Percentiles rank a stretch among this genome's conserved stretches.
phyloP scores from a whole-genome alignment of 2,888 invertebrate species.

The Leucania comma region DNA sequence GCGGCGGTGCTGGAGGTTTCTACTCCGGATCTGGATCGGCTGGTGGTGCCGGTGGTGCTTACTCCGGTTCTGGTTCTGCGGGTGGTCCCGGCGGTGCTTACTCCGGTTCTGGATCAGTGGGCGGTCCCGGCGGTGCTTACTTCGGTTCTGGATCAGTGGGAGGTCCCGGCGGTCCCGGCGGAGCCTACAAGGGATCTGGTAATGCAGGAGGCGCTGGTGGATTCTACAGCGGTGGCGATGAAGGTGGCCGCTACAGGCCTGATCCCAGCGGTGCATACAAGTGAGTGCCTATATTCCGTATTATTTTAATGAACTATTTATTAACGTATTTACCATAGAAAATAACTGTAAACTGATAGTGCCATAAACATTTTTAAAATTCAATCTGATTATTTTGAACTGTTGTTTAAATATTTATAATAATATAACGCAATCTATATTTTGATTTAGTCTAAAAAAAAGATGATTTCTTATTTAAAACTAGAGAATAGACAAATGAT shows the following conservation, averaged over 20 bases:
- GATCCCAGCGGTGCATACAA: conserved; percentile 66
- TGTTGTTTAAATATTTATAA: not conserved
- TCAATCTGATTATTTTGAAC: not conserved
- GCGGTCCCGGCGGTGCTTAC: conserved; percentile 71
- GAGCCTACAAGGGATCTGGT: conserved; percentile 59
- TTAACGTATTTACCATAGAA: not conserved
- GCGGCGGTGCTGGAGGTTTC: conserved; percentile 82
- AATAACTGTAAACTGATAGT: not conserved
- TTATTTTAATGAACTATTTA: too few species aligned
- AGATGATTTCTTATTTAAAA: not conserved
- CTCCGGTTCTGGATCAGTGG: conserved; percentile 51
- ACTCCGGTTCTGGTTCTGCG: conserved; percentile 70
- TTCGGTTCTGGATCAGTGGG: conserved; percentile 71
- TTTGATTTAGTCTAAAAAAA: too few species aligned
- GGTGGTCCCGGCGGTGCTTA: conserved; percentile 72
- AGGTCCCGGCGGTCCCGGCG: conserved; percentile 68
- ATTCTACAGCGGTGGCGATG: conserved; percentile 65
- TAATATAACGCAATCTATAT: not conserved
- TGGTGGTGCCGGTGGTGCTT: conserved; percentile 71
- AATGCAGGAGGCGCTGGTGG: conserved; percentile 57
- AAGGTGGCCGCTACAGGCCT: conserved; percentile 74
- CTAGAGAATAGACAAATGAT: not conserved
- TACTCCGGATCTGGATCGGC: conserved; percentile 70
- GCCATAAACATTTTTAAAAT: not conserved
- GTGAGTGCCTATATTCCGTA: conserved; percentile 56